Conservation (phyloP, 2,113 vertebrate species). For the Aplodontia rufa region DNA sequence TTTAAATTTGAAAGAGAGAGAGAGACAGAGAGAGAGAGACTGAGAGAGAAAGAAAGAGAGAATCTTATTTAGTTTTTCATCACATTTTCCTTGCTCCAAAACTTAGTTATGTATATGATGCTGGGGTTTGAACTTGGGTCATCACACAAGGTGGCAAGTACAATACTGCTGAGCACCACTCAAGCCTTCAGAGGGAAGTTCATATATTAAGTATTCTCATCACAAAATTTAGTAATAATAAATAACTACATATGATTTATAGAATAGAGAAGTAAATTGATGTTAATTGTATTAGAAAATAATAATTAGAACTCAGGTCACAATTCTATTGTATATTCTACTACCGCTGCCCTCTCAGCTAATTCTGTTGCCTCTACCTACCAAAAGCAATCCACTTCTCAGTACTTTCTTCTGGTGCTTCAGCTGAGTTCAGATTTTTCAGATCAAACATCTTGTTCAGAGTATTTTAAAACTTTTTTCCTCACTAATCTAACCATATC, state of each 20-base stretch:
- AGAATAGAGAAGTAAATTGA: background rate
- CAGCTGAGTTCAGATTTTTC: background rate
- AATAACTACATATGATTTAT: background rate
- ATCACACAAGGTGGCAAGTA: too few species aligned
- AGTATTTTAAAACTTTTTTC: background rate
- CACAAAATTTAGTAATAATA: too few species aligned
- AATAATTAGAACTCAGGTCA: background rate
- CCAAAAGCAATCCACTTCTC: background rate
- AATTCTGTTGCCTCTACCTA: background rate
- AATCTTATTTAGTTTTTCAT: too few species aligned
- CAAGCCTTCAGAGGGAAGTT: too few species aligned
- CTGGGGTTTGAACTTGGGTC: too few species aligned
- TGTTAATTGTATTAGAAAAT: background rate
- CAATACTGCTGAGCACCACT: too few species aligned
- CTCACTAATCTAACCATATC: background rate
- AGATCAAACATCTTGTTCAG: background rate
- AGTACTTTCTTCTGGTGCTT: background rate
- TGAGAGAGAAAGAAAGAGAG: too few species aligned
- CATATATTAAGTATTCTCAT: too few species aligned
- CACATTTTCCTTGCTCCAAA: too few species aligned
- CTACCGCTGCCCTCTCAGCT: background rate
- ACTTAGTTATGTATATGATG: too few species aligned
- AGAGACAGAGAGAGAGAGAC: too few species aligned
- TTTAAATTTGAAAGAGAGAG: too few species aligned
- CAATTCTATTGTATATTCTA: background rate